Evolutionary conservation across 1,140 invertebrate species (phyloP).

Genomic region (Drosophila sucinea): DNA sequence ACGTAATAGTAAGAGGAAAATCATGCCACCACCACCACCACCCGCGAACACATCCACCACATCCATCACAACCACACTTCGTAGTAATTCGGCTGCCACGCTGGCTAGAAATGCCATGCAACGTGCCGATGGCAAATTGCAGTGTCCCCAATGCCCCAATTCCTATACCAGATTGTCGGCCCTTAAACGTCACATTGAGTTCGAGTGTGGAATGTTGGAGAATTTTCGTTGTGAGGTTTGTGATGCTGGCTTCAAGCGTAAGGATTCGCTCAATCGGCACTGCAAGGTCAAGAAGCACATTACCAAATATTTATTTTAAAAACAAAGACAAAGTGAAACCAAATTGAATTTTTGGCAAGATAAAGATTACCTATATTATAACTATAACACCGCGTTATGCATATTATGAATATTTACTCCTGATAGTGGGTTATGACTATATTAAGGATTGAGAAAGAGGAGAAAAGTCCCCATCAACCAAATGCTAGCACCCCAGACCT

Average conservation of each 20-base stretch:
- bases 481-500: constrained; percentile 31
- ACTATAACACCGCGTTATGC: constrained; percentile 6
- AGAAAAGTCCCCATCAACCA: constrained; percentile 67
- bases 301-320: constrained; percentile 73
- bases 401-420: background rate
- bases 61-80: constrained; percentile 35
- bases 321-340: constrained; percentile 12
- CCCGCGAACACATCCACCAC: background rate
- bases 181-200: constrained; percentile 73
- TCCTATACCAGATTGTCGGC: constrained; percentile 68
- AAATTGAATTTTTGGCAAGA: background rate
- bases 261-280: constrained; percentile 82
- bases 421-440: background rate
- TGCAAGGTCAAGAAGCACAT: constrained; percentile 78
- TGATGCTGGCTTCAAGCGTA: constrained; percentile 74
- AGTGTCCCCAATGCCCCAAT: constrained; percentile 71
- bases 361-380: constrained; percentile 7
- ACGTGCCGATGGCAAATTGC: constrained; percentile 66
- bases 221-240: constrained; percentile 69
- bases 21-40: background rate
- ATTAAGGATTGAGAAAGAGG: background rate
- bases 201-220: constrained; percentile 57
- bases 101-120: constrained; percentile 56
- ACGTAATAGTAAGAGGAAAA: constrained; percentile 45
- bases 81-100: constrained; percentile 56